Base-by-base conservation (phyloP, 2,797 vertebrate species). In the Buceros bicornis region DNA sequence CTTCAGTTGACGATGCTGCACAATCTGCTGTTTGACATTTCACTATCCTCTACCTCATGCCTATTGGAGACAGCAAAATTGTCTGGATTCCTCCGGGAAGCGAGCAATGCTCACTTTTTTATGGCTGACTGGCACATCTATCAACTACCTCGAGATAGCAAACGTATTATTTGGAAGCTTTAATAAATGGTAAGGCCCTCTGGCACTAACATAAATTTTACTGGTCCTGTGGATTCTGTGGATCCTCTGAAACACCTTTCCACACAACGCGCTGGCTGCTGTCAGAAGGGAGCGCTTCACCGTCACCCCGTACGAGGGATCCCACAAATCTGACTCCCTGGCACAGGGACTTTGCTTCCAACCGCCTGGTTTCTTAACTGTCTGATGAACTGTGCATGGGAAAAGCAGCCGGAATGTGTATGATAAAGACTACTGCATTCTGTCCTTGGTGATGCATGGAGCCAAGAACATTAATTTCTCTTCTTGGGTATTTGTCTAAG, bases 51-150 rank as follows among this genome's bases (percentile, higher is more conserved):
- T 79, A 80, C 91, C 83, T 97, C 85, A 70, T 66, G 95, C 96
- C 95, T 97, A 92, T 96, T 96, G 96, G 84, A 96, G 91, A 92
- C 94, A 95, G 90, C 81, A 96, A 97, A 97, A 97, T 97, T 94
- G 93, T 83, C 95, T 96, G 61, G 86, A 97, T 93, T 97, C 97
- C 98, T 97, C 82, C 33, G 95, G 96, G 95, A 97, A 94, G 94
- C 78, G 84, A 89, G 91, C 58, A 90, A 69, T 71, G 70, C 54
- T 96, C 50, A 61, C 65, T 87, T 95, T 92, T 97, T 97, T 85
- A 96, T 58, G 89, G 96, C 82, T 96, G 95, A 97, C 82, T 97
- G 93, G 73, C 92, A 95, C 77, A 96, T 96, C 93, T 95, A 82
- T 97, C 93, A 97, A 95, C 91, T 66, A 71, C 83, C 60, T 93